Base-by-base conservation (phyloP, 2,888 invertebrate species). In the Harpalus rubripes region DNA sequence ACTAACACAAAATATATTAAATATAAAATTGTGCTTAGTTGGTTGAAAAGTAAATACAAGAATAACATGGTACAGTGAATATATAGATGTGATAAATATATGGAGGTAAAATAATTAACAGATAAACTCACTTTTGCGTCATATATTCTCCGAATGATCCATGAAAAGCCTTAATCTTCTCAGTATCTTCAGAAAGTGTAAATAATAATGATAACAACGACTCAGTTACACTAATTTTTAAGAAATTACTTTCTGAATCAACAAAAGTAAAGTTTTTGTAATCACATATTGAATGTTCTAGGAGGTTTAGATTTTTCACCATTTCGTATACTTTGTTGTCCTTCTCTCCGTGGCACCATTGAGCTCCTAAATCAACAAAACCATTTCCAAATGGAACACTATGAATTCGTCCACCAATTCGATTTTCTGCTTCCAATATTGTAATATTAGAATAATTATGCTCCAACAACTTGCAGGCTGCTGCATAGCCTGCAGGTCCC, bases 401-500 rank as follows among this genome's bases (percentile, higher is more conserved):
- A 83, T 88, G 65, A 15, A 90, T 86, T 81, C 91, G 86, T 12
- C 91, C 91, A 12, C 91, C 91, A 26, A 91, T 90, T 52, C 91
- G 88, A 85, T 89, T 88, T 87, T 90, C 90, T 3, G 91, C 91
- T 87, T 91, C 91, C 82, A 91, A 89, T 86, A 94, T 90, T 6
- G 89, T 91, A 7, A 94, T 87, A 88, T 93, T 90, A 52, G 88
- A 87, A 8, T 92, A 88, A 15, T 92, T 92, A 86, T 90, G 90
- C 87, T 92, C 90, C 2, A 91, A 86, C 7, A 94, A 88, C 86
- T 90, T 90, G 7, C 91, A 89, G 7, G 93, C 93, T n/a, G 93
- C 93, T 12, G 93, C 92, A 68, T 93, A 90, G 12, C 94, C 94
- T n/a, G 93, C 90, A 15, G 92, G 91, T 8, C 94, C 94, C 58